Percentiles rank a stretch among this genome's conserved stretches.
These are phyloP conservation scores for Epistrophe eligans DNA, from an alignment of 2,888 invertebrate species.

Conservation along the genomic window DNA sequence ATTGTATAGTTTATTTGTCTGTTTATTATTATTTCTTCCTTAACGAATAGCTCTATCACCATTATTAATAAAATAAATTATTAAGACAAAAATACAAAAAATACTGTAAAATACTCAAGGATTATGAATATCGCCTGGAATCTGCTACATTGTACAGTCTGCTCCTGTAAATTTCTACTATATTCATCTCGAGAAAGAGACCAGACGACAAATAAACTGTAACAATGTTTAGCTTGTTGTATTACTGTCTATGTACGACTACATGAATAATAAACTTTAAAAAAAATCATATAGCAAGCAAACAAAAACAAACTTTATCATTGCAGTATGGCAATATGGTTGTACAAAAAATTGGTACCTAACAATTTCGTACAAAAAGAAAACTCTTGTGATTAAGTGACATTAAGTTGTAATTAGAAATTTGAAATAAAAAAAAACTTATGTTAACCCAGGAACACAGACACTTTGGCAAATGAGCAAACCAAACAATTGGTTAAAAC, in stretches of 20 bases:
- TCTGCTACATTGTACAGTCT: background rate
- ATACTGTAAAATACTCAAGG: background rate
- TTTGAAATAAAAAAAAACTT: background rate
- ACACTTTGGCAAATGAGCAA: background rate
- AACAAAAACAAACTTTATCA: background rate
- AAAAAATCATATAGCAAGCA: background rate
- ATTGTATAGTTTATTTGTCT: too few relatives aligned
- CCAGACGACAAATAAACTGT: background rate
- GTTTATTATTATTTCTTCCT: too few relatives aligned
- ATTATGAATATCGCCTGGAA: background rate
- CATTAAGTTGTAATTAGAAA: constrained; percentile 4
- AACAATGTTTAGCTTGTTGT: constrained; percentile 11
- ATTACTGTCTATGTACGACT: background rate
- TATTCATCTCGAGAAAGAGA: background rate
- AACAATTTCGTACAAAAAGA: background rate
- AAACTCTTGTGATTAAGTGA: constrained; percentile 3
- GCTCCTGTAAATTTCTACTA: background rate
- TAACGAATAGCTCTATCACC: too few relatives aligned
- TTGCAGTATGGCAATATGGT: background rate
- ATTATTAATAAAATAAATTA: too few relatives aligned
- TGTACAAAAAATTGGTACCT: background rate
- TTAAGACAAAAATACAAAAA: background rate
- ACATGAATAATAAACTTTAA: constrained; percentile 2
- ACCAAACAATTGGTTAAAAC: background rate
- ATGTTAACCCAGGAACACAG: background rate